phyloP scores from a whole-genome alignment of 2,888 invertebrate species.

The Cartodere bifasciata region DNA sequence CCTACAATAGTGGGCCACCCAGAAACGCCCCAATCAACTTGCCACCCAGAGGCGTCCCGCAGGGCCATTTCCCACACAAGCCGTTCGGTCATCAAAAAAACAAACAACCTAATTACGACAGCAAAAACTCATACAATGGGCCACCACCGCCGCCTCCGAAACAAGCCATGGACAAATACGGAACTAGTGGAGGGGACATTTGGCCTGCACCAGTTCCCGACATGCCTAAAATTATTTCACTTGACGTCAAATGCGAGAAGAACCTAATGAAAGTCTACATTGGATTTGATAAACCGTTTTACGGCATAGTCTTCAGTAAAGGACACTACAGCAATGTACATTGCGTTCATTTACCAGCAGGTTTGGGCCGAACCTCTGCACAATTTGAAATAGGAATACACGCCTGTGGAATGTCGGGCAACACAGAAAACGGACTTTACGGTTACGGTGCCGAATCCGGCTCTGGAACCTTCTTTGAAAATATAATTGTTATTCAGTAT shows the following conservation, averaged over 20 bases:
- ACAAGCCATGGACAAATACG: conserved; percentile 34
- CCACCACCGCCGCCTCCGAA: conserved; percentile 43
- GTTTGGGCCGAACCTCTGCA: conserved; percentile 71
- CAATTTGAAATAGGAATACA: conserved; percentile 87
- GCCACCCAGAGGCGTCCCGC: conserved; percentile 28
- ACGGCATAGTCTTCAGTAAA: conserved; percentile 90
- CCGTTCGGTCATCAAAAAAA: conserved; percentile 41
- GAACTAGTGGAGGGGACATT: conserved; percentile 50
- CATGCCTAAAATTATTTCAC: conserved; percentile 84
- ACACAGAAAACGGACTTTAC: conserved; percentile 78
- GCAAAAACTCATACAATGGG: conserved; percentile 56
- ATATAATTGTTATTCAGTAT: conserved; percentile 86
- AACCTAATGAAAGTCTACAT: conserved; percentile 87
- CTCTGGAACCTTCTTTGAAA: conserved; percentile 86
- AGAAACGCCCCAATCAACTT: conserved; percentile 23
- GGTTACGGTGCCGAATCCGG: conserved; percentile 81
- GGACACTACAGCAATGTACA: conserved; percentile 88
- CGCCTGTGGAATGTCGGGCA: conserved; percentile 84
- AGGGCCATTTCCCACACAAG: conserved; percentile 37
- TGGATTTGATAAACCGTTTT: conserved; percentile 90
- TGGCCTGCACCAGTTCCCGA: conserved; percentile 80
- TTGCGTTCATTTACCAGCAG: conserved; percentile 83
- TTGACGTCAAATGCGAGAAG: conserved; percentile 91
- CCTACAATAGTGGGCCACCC: conserved; percentile 34
- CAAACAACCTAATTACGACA: conserved; percentile 31